A percentile compares a stretch with the other conserved stretches of the same genome.
Conservation (phyloP, 2,113 vertebrate species). For the Arenaria interpres region DNA sequence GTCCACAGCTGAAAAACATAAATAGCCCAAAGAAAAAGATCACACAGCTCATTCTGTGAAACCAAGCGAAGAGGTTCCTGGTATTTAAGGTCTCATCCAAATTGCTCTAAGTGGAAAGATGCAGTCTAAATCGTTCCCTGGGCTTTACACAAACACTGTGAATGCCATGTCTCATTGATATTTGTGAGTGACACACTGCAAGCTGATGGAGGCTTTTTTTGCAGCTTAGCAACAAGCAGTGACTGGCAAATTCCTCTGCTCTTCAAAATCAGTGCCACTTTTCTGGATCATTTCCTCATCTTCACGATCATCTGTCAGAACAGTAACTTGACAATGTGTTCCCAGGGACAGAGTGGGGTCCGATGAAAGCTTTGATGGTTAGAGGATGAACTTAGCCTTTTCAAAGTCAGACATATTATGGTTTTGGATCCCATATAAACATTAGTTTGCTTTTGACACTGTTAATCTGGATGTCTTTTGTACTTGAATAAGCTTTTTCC, state of each 20-base stretch:
- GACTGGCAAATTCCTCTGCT: slow-evolving; percentile 49
- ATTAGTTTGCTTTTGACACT: not conserved
- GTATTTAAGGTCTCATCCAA: not conserved
- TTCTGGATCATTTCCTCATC: slow-evolving; percentile 55
- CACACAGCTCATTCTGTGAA: not conserved
- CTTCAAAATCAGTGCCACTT: slow-evolving; percentile 58
- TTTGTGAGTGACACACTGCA: not conserved
- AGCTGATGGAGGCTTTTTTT: not conserved
- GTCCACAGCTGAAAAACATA: not conserved
- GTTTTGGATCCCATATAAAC: not conserved
- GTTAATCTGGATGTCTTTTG: not conserved
- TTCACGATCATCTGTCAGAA: not conserved
- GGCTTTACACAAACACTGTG: not conserved
- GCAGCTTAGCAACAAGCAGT: slow-evolving; percentile 39
- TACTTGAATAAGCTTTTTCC: not conserved
- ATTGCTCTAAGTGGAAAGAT: not conserved
- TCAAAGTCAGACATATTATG: not conserved
- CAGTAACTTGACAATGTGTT: not conserved
- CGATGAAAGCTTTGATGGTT: not conserved
- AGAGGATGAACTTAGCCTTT: not conserved
- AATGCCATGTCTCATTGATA: not conserved
- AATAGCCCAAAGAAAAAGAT: not conserved
- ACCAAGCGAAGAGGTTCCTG: not conserved
- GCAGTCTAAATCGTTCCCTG: not conserved
- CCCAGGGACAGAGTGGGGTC: not conserved